Conservation (phyloP, 2,888 invertebrate species). For the Ophion slaviceki region DNA sequence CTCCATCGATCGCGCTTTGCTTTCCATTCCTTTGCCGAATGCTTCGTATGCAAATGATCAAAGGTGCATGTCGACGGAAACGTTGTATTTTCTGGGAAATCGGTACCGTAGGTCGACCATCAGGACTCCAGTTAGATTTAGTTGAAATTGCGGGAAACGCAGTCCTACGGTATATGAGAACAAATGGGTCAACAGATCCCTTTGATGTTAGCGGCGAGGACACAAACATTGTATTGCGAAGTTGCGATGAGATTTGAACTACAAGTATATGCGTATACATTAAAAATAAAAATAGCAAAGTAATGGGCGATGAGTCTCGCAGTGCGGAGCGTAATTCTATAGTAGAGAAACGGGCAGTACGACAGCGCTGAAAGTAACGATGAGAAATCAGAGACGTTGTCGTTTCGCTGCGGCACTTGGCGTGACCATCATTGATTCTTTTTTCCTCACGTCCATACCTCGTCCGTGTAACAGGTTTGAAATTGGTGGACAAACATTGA, state of each 20-base stretch:
- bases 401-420: neutral
- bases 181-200: neutral
- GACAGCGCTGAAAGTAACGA: slow-evolving; percentile 1
- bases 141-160: neutral
- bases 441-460: neutral
- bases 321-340: slow-evolving; percentile 34
- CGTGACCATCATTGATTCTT: slow-evolving; percentile 12
- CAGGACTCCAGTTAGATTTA: neutral
- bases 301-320: slow-evolving; percentile 23
- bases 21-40: neutral
- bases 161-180: neutral
- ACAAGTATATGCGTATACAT: neutral
- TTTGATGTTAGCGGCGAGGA: slow-evolving; percentile 20
- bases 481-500: slow-evolving; percentile 18
- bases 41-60: neutral
- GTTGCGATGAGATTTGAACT: neutral
- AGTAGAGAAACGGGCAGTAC: slow-evolving; percentile 5
- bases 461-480: neutral
- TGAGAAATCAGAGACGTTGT: neutral
- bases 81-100: neutral
- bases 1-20: neutral
- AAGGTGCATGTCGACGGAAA: neutral
- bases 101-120: neutral
- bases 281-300: slow-evolving; percentile 14
- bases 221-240: slow-evolving; percentile 7